Evolutionary conservation across 2,888 invertebrate genomes (phyloP).

Genomic region (Chalcis sispes): DNA sequence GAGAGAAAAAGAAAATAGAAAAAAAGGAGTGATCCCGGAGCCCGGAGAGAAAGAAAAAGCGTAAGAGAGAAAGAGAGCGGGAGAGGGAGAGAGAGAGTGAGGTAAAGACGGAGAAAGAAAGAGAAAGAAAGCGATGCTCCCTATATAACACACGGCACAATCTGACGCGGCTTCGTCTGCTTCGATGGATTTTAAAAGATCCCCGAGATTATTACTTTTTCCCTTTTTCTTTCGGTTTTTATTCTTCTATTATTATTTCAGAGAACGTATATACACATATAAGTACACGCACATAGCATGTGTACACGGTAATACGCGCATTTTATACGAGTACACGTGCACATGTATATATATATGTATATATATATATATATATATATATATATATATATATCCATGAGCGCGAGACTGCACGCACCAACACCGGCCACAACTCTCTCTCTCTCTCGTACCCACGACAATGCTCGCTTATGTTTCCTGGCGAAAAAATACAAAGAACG

Average conservation of each 20-base stretch:
- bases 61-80: conserved; percentile 22
- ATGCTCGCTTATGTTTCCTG: too few relatives aligned
- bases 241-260: conserved; percentile 72
- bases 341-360: conserved; percentile 7
- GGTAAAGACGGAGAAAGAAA: conserved; percentile 36
- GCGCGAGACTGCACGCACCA: too few relatives aligned
- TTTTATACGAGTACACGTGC: conserved; percentile 56
- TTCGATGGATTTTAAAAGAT: conserved; percentile 77
- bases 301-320: conserved; percentile 21
- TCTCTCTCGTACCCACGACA: too few relatives aligned
- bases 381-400: too few relatives aligned
- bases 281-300: conserved; percentile 33
- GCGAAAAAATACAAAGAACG: background rate
- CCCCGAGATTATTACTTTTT: conserved; percentile 76
- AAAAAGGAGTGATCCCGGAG: conserved; percentile 51
- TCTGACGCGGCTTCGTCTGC: conserved; percentile 75
- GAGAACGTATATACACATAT: conserved; percentile 28
- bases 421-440: too few relatives aligned
- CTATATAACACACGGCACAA: conserved; percentile 73
- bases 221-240: conserved; percentile 70
- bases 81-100: conserved; percentile 33
- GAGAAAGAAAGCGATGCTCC: conserved; percentile 28
- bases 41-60: conserved; percentile 17
- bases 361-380: conserved; percentile 2
- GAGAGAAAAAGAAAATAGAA: too few relatives aligned